phyloP scores from a whole-genome alignment of 2,797 vertebrate genomes.

The Sylvilagus floridanus region DNA sequence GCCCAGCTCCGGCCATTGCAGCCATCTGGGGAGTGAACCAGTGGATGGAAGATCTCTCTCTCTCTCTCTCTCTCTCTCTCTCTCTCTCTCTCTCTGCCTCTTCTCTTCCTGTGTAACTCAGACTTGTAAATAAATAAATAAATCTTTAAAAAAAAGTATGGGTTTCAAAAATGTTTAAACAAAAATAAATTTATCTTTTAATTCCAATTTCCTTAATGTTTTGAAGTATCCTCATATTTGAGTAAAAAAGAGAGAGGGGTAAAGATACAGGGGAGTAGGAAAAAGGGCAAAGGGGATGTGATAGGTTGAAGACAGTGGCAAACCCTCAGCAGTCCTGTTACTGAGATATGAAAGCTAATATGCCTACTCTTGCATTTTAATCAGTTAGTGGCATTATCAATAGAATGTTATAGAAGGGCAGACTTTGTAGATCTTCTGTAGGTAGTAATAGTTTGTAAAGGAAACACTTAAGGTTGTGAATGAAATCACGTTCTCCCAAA shows the following conservation, averaged over 20 bases:
- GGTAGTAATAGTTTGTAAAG: not conserved
- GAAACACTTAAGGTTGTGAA: not conserved
- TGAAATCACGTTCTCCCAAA: not conserved
- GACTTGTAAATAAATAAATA: no score
- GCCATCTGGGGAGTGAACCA: no score
- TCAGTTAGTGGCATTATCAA: not conserved
- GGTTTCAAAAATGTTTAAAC: no score
- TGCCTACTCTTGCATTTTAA: not conserved
- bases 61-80: no score
- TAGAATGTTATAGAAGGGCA: not conserved
- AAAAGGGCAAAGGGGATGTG: not conserved
- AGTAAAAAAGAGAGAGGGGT: not conserved
- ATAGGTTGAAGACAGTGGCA: not conserved
- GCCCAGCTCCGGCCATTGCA: no score
- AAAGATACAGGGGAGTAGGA: not conserved
- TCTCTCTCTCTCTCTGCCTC: no score
- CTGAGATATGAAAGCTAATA: not conserved
- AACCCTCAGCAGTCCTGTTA: not conserved
- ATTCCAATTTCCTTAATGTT: no score
- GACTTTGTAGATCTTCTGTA: not conserved
- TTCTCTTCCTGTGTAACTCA: no score
- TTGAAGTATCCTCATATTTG: not conserved
- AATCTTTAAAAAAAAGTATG: no score
- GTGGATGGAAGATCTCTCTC: no score
- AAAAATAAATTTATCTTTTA: no score